A percentile compares a stretch with the other conserved stretches of the same genome.
Evolutionary conservation across 2,888 invertebrate species (phyloP).

Genomic region (Homarus gammarus): DNA sequence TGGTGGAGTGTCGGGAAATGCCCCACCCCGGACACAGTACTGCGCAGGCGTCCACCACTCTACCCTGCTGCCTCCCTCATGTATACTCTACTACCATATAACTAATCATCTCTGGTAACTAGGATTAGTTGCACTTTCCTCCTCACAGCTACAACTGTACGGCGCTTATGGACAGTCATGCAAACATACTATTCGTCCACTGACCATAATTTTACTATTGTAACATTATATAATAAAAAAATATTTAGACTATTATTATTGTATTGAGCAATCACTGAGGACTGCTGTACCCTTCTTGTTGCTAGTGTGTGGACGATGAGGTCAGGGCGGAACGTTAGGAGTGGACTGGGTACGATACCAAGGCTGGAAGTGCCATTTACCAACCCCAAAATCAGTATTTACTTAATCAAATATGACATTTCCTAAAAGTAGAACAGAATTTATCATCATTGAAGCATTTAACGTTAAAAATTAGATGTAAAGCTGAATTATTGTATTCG

Average conservation of each 20-base stretch:
- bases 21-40: neutral
- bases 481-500: neutral
- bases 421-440: too few species aligned
- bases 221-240: too few species aligned
- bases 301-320: too few species aligned
- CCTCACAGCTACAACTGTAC: neutral
- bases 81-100: neutral
- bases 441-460: neutral
- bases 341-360: too few species aligned
- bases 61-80: neutral
- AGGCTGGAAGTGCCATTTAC: too few species aligned
- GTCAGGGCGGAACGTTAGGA: too few species aligned
- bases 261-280: too few species aligned
- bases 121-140: neutral
- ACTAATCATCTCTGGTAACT: neutral
- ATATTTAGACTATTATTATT: too few species aligned
- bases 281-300: too few species aligned
- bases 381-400: too few species aligned
- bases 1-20: neutral
- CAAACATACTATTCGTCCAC: neutral
- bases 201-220: too few species aligned
- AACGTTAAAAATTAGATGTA: neutral
- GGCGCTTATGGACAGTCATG: neutral
- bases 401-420: too few species aligned
- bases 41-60: constrained; percentile 1